Percentiles rank a stretch among this genome's conserved stretches.
Evolutionary conservation across 2,888 invertebrate genomes (phyloP).

Genomic region (Erannis defoliaria): DNA sequence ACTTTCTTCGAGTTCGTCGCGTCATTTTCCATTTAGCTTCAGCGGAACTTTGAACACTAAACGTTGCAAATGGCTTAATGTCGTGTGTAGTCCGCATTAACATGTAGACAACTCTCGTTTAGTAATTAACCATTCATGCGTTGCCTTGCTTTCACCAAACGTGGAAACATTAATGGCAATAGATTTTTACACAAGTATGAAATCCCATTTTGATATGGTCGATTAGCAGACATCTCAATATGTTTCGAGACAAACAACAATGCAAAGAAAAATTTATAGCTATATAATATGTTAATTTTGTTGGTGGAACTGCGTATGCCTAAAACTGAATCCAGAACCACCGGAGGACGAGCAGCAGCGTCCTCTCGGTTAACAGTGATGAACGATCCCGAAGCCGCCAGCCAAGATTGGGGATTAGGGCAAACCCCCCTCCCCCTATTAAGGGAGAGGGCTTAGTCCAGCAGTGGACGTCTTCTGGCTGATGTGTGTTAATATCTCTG

Average conservation of each 20-base stretch:
- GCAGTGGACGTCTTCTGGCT: no score
- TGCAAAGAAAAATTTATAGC: constrained; percentile 16
- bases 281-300: no score
- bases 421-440: no score
- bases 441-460: no score
- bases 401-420: no score
- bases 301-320: no score
- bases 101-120: constrained; percentile 59
- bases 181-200: constrained; percentile 50
- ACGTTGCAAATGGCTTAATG: constrained; percentile 56
- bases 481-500: no score
- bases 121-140: constrained; percentile 68
- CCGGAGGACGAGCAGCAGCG: no score
- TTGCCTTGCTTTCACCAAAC: constrained; percentile 66
- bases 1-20: constrained; percentile 34
- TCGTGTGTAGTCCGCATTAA: constrained; percentile 64
- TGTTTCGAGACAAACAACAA: constrained; percentile 5
- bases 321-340: no score
- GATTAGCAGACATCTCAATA: constrained; percentile 20
- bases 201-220: constrained; percentile 48
- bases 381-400: no score
- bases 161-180: constrained; percentile 53
- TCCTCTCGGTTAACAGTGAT: no score
- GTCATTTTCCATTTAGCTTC: constrained; percentile 37
- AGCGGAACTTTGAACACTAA: constrained; percentile 43